These are phyloP conservation scores for Orthosia gothica DNA, from an alignment of 2,888 invertebrate genomes.

Conservation along the genomic window DNA sequence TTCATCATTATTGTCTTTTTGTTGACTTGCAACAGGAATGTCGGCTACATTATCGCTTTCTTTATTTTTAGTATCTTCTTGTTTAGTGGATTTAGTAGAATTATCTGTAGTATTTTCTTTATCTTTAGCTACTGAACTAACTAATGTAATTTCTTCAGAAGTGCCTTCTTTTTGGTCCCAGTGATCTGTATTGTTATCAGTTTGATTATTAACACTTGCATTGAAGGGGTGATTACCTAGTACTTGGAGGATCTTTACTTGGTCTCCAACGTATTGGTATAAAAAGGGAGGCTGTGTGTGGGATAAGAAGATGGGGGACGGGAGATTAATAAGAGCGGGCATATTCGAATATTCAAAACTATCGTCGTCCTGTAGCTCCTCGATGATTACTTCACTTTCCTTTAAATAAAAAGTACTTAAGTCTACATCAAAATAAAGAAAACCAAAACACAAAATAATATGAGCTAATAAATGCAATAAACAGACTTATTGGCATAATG, in stretches of 20 bases:
- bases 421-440: conserved; percentile 84
- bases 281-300: conserved; percentile 88
- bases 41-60: conserved; percentile 44
- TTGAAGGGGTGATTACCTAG: conserved; percentile 85
- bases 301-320: conserved; percentile 84
- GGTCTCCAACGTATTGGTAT: conserved; percentile 87
- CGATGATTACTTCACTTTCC: conserved; percentile 90
- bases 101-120: conserved; percentile 46
- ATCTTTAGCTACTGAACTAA: conserved; percentile 59
- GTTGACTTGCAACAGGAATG: conserved; percentile 63
- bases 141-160: conserved; percentile 66
- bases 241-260: conserved; percentile 87
- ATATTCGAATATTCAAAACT: conserved; percentile 87
- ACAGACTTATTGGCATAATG: conserved; percentile 80
- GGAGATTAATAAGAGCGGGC: conserved; percentile 85
- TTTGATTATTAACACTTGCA: conserved; percentile 73
- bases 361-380: conserved; percentile 89
- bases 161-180: conserved; percentile 76
- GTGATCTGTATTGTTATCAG: conserved; percentile 75
- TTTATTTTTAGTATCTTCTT: conserved; percentile 41
- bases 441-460: conserved; percentile 68
- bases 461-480: conserved; percentile 86
- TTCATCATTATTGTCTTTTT: conserved; percentile 58
- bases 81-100: conserved; percentile 31
- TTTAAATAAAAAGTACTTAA: conserved; percentile 90